Evolutionary conservation across 2,113 vertebrate genomes (phyloP).

Genomic region (Paradoxurus hermaphroditus): DNA sequence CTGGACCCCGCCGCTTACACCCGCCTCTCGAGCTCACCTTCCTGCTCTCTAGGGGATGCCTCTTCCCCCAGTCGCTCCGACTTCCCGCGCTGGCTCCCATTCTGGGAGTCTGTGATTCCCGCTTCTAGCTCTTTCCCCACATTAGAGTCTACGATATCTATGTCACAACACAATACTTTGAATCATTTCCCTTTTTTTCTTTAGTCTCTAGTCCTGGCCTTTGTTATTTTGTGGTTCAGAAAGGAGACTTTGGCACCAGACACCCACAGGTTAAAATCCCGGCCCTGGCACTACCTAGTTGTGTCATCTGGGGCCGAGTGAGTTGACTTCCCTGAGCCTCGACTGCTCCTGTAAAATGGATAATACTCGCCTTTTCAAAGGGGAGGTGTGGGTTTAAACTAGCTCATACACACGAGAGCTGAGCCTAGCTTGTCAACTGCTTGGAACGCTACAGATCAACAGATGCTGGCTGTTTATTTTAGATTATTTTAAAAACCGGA

Average conservation of each 20-base stretch:
- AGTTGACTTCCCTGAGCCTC: slow-evolving; percentile 4
- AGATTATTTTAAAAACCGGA: slow-evolving; percentile 24
- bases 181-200: not conserved
- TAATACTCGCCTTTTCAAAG: not conserved
- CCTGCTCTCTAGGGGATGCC: not conserved
- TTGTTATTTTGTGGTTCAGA: not conserved
- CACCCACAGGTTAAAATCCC: not conserved
- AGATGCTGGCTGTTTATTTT: slow-evolving; percentile 19
- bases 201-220: not conserved
- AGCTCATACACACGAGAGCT: not conserved
- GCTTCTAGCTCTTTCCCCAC: not conserved
- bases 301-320: not conserved
- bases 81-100: not conserved
- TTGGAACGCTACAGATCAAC: slow-evolving; percentile 1
- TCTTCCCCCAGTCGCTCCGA: not conserved
- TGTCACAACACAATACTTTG: not conserved
- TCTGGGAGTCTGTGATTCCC: not conserved
- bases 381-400: not conserved
- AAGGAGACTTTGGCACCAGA: not conserved
- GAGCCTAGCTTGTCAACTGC: not conserved
- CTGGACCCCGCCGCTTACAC: not conserved
- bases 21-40: not conserved
- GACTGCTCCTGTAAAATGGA: not conserved
- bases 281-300: not conserved
- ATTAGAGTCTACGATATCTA: not conserved